Evolutionary conservation across 2,888 invertebrate genomes (phyloP).

Genomic region (Caenorhabditis sinica): DNA sequence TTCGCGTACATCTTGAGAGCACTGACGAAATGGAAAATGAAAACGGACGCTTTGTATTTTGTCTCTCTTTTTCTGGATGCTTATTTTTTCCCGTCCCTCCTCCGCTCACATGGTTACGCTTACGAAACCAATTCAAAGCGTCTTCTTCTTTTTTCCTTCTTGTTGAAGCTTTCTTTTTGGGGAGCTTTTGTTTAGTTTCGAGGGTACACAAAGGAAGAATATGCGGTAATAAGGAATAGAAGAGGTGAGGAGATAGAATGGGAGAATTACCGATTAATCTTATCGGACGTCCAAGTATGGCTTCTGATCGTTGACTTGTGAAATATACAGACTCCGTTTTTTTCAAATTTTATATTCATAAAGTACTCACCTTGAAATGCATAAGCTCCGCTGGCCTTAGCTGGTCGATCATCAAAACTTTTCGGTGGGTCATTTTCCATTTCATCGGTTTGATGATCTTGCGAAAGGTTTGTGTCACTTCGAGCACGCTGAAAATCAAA

Average conservation of each 20-base stretch:
- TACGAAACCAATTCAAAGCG: conserved; percentile 18
- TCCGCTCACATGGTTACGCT: conserved; percentile 66
- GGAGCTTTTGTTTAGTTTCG: conserved; percentile 30
- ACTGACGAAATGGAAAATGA: conserved; percentile 15
- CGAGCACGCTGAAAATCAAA: conserved; percentile 50
- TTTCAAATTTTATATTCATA: conserved; percentile 5
- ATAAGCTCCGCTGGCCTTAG: conserved; percentile 63
- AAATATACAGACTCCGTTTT: not conserved
- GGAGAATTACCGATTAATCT: not conserved
- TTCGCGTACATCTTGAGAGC: conserved; percentile 45
- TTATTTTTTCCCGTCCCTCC: conserved; percentile 17
- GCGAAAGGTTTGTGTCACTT: conserved; percentile 58
- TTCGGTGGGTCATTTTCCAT: conserved; percentile 53
- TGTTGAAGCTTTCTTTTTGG: conserved; percentile 13
- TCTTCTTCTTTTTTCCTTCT: conserved; percentile 4
- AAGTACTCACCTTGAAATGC: conserved; percentile 57
- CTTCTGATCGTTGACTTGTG: conserved; percentile 34
- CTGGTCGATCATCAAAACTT: conserved; percentile 61
- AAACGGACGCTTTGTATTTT: conserved; percentile 6
- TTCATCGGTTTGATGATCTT: conserved; percentile 48
- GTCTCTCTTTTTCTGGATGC: conserved; percentile 52
- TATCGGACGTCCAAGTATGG: conserved; percentile 13
- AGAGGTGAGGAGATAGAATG: not conserved
- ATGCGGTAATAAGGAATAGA: conserved; percentile 9
- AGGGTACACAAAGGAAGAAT: conserved; percentile 24